Base-by-base conservation (phyloP, 2,113 vertebrate genomes). In the Ardeotis arabs region DNA sequence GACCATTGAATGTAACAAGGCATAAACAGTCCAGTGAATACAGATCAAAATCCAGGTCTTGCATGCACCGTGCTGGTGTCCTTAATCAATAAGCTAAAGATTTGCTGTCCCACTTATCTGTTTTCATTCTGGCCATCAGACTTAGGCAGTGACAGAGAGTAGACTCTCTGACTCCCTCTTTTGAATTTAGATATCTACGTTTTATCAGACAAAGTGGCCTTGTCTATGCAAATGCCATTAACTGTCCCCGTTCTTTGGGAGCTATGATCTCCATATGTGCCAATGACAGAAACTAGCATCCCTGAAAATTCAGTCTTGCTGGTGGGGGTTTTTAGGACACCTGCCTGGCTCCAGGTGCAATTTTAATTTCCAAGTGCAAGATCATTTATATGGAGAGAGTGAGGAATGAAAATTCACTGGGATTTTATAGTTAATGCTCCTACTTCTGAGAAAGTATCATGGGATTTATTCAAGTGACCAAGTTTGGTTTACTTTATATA, bases 21-120 rank as follows among this genome's bases (percentile, higher is more conserved):
- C 18, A 64, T 60, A 87, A 92, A 84, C 29, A 75, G 60, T 23
- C 76, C 49, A 49, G 56, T 47, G 77, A 96, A 91, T 70, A 68
- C 81, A 91, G 81, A 94, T 93, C 81, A 94, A 97, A 96, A 62
- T 47, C 77, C 74, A 94, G 87, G 84, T 60, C 87, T 66, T 1
- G 2, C 74, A 72, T 0, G 1, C 58, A 79, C 53, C 0, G 0
- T 87, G 73, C 14, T 1, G 0, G 37, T 37, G 47, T 68, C 53
- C 39, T 94, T 87, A 93, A 89, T 97, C 94, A 89, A 96, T 97
- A 84, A 83, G 58, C 21, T 93, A 96, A 97, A 91, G 93, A 96
- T 96, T 94, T 94, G 66, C 91, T 94, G 89, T 96, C 62, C 58
- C 53, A 85, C 35, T 73, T 95, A 93, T 21, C 87, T 79, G n/a